Percentiles rank a stretch among this genome's conserved stretches.
phyloP scores from a whole-genome alignment of 37 sponge, comb jelly and placozoan genomes.

The Chondrosia reniformis region DNA sequence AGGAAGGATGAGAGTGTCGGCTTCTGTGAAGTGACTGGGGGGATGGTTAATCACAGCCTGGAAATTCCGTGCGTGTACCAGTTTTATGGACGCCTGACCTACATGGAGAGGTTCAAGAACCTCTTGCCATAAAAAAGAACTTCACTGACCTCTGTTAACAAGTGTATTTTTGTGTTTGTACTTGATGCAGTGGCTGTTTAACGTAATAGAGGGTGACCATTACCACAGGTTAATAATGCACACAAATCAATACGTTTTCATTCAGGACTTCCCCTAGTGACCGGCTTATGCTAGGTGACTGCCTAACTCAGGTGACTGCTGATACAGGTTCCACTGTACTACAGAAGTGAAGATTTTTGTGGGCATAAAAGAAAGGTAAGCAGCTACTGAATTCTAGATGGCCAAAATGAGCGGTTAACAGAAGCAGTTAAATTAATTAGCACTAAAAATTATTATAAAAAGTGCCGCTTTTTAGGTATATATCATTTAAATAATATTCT shows the following conservation, averaged over 20 bases:
- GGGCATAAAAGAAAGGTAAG: too few species aligned
- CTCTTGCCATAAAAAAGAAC: conserved; percentile 2
- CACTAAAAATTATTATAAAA: too few species aligned
- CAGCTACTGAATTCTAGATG: too few species aligned
- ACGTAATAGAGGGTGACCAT: conserved; percentile 20
- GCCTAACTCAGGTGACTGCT: background rate
- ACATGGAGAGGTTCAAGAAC: conserved; percentile 15
- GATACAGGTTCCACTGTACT: conserved; percentile 24
- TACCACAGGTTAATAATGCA: conserved; percentile 21
- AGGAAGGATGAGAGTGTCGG: conserved; percentile 3
- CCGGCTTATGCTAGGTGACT: background rate
- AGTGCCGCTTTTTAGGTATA: too few species aligned
- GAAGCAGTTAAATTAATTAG: too few species aligned
- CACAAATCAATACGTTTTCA: conserved; percentile 17
- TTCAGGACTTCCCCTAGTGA: conserved; percentile 10
- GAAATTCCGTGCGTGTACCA: conserved; percentile 24
- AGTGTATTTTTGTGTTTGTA: background rate
- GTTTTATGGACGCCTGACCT: conserved; percentile 25
- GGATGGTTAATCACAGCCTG: conserved; percentile 2
- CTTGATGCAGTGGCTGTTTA: background rate
- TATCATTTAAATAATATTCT: too few species aligned
- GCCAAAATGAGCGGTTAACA: too few species aligned
- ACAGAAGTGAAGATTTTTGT: too few species aligned
- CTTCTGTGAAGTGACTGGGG: conserved; percentile 18
- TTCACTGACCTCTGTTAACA: conserved; percentile 7